Conservation (phyloP, 2,113 vertebrate species). For the Struthidea cinerea region DNA sequence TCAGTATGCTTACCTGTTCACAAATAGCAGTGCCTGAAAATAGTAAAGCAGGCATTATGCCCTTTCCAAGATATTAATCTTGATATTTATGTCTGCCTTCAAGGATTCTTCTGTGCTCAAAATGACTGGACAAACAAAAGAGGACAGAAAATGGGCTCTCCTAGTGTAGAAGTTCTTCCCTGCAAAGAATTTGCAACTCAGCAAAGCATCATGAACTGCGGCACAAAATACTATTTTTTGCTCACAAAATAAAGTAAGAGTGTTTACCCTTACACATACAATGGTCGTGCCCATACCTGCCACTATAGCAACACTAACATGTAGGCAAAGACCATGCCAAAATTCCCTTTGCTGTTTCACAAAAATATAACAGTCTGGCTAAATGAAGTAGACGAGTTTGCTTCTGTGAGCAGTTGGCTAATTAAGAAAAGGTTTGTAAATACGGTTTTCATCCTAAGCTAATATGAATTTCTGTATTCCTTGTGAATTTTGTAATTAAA, state of each 20-base stretch:
- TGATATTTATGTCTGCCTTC: not conserved
- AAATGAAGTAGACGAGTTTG: not conserved
- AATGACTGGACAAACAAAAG: not conserved
- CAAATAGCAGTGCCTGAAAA: not conserved
- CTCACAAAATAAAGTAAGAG: not conserved
- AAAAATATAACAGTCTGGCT: not conserved
- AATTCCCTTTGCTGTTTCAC: not conserved
- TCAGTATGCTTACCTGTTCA: not conserved
- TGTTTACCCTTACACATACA: not conserved
- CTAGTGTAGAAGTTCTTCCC: not conserved
- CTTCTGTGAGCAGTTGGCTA: fast-evolving
- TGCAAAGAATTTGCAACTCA: not conserved
- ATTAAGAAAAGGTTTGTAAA: not conserved
- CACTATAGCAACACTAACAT: not conserved
- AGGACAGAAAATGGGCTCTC: not conserved
- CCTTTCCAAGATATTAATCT: not conserved
- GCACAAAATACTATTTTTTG: not conserved
- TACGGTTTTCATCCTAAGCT: not conserved
- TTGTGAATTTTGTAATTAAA: not conserved
- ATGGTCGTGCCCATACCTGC: not conserved
- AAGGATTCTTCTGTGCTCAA: not conserved
- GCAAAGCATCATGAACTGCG: not conserved
- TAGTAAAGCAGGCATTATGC: not conserved
- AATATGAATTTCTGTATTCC: not conserved
- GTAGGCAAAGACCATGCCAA: not conserved